Base-by-base conservation (phyloP, 1,140 invertebrate genomes). In the Drosophila mojavensis region DNA sequence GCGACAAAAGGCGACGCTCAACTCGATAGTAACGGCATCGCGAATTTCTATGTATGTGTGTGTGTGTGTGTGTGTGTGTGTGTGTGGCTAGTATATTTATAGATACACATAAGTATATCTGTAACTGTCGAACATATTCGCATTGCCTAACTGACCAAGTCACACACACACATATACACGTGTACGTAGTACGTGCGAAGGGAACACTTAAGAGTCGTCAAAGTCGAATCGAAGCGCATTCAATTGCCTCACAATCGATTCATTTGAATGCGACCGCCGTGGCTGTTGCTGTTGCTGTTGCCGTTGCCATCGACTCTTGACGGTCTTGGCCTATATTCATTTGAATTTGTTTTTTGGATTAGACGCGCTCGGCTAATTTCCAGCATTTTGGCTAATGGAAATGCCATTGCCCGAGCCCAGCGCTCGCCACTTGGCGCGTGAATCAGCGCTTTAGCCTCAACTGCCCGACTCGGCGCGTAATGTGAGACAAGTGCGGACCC, bases 281-380 rank as follows among this genome's bases (percentile, higher is more conserved):
- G 3, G 28, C 28, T 5, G 5, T 68, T 30, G 28, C 28, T 5
- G 5, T 30, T 30, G 28, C 28, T 6, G 28, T 30, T 30, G 5
- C 28, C 4, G 28, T 28, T 28, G 26, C 26, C 26, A 28, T 30
- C 67, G 53, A 28, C 39, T 63, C 33, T 33, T 51, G 54, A n/a
- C 61, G 73, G 43, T 88, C 83, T 88, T 88, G 83, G 79, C 83
- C 83, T 48, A 68, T 88, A 36, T 79, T 80, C 15, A 50, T 51
- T 47, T 43, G 15, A 47, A 47, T 47, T 58, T 58, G 48, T 28
- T 13, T 33, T 74, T 68, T 55, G 56, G 64, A 48, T 89, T 79
- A 86, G 83, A 79, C 66, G 59, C 72, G 83, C 81, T 81, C 30
- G 76, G 66, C 48, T 73, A 78, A 81, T 81, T 78, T 71, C 28